Evolutionary conservation across 1,140 invertebrate genomes (phyloP).

Genomic region (Atopsyche davidsoni): DNA sequence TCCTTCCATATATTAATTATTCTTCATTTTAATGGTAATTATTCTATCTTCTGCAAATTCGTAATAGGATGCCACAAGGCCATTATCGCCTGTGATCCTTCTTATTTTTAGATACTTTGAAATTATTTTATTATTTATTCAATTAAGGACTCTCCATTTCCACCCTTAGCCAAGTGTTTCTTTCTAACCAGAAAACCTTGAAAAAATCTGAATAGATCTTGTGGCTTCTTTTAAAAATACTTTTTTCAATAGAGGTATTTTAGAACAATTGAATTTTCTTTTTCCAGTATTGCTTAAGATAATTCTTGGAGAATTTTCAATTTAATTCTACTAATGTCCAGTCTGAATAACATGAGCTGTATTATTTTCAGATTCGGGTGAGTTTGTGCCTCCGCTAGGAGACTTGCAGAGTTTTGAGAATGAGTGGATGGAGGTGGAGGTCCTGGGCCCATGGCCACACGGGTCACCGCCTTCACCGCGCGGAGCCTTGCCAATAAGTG

Average conservation of each 20-base stretch:
- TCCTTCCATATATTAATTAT: not conserved
- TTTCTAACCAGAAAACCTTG: too few species aligned
- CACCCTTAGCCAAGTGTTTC: too few species aligned
- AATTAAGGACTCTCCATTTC: too few species aligned
- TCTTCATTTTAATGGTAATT: constrained; percentile 46
- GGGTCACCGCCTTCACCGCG: constrained; percentile 1
- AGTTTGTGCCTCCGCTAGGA: constrained; percentile 58
- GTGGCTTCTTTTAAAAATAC: constrained; percentile 8
- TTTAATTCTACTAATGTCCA: too few species aligned
- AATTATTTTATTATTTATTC: not conserved
- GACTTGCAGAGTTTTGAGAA: constrained; percentile 78
- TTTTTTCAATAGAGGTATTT: too few species aligned
- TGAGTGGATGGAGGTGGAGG: constrained; percentile 84
- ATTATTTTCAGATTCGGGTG: constrained; percentile 39
- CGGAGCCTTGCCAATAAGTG: constrained; percentile 39
- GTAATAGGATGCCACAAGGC: not conserved
- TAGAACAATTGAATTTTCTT: too few species aligned
- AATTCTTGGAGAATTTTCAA: too few species aligned
- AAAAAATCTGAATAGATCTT: too few species aligned
- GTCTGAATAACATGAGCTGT: too few species aligned
- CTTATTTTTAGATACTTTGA: too few species aligned
- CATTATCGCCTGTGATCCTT: not conserved
- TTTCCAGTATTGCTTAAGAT: too few species aligned
- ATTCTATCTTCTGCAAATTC: too few species aligned
- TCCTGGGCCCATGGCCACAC: constrained; percentile 58